Evolutionary conservation across 2,797 vertebrate genomes (phyloP).

Genomic region (Sebastes oblongus): DNA sequence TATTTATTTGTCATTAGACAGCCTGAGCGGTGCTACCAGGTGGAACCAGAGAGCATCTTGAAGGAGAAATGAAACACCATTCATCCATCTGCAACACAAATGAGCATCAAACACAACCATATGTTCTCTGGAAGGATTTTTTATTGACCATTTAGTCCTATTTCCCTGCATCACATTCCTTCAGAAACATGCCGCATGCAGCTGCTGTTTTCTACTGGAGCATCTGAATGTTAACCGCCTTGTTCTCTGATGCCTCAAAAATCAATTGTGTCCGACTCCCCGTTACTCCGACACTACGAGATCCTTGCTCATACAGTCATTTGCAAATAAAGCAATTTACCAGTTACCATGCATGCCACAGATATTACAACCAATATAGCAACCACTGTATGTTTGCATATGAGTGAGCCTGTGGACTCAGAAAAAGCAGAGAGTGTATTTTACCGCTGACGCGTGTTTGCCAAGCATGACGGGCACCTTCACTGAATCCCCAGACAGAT

Average conservation of each 20-base stretch:
- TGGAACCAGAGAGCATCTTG: slow-evolving; percentile 3
- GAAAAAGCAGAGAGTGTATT: not conserved
- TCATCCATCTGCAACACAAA: slow-evolving; percentile 22
- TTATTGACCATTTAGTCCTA: not conserved
- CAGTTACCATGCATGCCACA: not conserved
- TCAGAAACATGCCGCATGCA: not conserved
- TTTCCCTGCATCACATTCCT: not conserved
- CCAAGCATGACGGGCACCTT: slow-evolving; percentile 18
- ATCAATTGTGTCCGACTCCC: not conserved
- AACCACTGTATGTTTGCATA: not conserved
- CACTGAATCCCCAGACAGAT: slow-evolving; percentile 11
- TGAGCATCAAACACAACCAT: slow-evolving; percentile 19
- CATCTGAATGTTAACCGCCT: not conserved
- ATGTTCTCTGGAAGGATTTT: slow-evolving; percentile 13
- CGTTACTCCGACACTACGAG: not conserved
- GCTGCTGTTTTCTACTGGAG: slow-evolving; percentile 8
- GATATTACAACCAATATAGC: not conserved
- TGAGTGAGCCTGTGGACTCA: not conserved
- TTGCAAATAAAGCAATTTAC: not conserved
- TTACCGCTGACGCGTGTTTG: not conserved
- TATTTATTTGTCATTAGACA: slow-evolving; percentile 35
- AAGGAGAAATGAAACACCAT: slow-evolving; percentile 6
- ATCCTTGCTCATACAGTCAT: not conserved
- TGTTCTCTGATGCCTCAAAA: not conserved
- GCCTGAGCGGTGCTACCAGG: not conserved